Conservation (phyloP, 1,140 invertebrate genomes). For the Bicyclus anynana region DNA sequence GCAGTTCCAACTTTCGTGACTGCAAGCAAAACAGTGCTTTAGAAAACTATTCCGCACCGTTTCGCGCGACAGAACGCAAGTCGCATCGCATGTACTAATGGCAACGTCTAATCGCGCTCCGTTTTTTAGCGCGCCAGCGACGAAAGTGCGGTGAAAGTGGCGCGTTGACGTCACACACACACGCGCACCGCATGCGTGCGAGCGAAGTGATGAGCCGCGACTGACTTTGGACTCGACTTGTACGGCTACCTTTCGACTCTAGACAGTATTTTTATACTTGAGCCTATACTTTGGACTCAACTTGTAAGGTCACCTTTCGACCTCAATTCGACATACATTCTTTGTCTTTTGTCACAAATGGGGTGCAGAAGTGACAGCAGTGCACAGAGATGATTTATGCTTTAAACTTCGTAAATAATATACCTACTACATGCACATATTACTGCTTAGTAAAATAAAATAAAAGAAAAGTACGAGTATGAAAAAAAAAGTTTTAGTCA, state of each 20-base stretch:
- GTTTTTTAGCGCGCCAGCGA: conserved; percentile 71
- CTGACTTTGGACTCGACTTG: background rate
- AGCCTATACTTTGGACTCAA: no score
- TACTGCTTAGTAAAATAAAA: no score
- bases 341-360: no score
- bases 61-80: conserved; percentile 55
- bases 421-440: no score
- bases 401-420: no score
- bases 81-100: conserved; percentile 67
- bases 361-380: no score
- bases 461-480: no score
- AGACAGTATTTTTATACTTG: no score
- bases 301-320: no score
- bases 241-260: background rate
- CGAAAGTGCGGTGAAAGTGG: conserved; percentile 76
- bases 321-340: no score
- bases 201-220: background rate
- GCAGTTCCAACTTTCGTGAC: background rate
- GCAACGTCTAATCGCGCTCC: conserved; percentile 54
- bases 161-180: conserved; percentile 71
- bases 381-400: no score
- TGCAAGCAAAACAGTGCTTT: conserved; percentile 17
- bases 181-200: conserved; percentile 53
- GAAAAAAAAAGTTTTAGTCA: no score
- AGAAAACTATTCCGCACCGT: conserved; percentile 60